Conservation (phyloP, 2,888 invertebrate species). For the Cephus pygmeus region DNA sequence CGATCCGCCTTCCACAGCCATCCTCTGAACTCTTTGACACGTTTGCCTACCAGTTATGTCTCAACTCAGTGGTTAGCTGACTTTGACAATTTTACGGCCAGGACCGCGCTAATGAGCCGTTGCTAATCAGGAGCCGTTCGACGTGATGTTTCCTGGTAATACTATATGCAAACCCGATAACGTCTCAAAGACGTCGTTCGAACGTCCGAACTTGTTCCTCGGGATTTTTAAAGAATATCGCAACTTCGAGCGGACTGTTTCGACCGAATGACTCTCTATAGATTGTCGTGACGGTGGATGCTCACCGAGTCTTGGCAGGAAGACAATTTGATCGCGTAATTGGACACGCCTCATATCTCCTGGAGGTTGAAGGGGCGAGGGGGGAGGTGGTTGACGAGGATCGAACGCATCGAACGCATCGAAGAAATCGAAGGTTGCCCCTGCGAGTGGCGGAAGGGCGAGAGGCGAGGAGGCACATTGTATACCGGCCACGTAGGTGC, state of each 20-base stretch:
- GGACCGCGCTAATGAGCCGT: conserved; percentile 41
- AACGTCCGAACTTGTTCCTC: neutral
- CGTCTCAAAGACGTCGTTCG: neutral
- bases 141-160: neutral
- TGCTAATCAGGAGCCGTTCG: conserved; percentile 29
- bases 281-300: neutral
- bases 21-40: conserved; percentile 44
- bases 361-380: conserved; percentile 45
- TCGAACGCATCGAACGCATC: neutral
- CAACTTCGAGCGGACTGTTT: neutral
- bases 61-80: conserved; percentile 11
- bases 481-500: neutral
- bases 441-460: neutral
- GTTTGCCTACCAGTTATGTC: conserved; percentile 58
- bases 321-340: conserved; percentile 58
- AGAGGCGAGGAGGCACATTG: neutral
- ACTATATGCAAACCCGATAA: neutral
- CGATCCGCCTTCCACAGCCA: conserved; percentile 24
- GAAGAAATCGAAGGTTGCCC: neutral
- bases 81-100: conserved; percentile 24
- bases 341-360: conserved; percentile 63
- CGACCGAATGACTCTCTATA: neutral
- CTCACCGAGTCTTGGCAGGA: conserved; percentile 41
- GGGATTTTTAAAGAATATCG: neutral
- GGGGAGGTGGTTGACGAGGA: neutral